Percentiles rank a stretch among this genome's conserved stretches.
These are phyloP conservation scores for Mizuhopecten yessoensis DNA, from an alignment of 1,140 invertebrate genomes.

Conservation along the genomic window DNA sequence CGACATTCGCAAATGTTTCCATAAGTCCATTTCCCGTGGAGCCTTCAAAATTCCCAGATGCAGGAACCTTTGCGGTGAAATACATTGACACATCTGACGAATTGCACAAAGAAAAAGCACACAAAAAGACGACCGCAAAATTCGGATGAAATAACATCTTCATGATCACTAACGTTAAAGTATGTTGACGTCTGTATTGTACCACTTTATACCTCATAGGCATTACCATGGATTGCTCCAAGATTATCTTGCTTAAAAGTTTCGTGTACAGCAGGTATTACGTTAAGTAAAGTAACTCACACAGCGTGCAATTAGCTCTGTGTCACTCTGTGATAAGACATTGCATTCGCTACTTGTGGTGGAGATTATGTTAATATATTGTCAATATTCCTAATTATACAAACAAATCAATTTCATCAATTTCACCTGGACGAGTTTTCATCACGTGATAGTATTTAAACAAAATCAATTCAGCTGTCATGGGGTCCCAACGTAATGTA, in stretches of 20 bases:
- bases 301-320: too few relatives aligned
- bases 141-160: neutral
- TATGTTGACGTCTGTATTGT: too few relatives aligned
- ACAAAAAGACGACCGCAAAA: neutral
- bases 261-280: too few relatives aligned
- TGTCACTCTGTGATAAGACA: too few relatives aligned
- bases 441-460: neutral
- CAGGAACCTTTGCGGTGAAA: neutral
- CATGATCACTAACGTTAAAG: neutral
- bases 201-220: too few relatives aligned
- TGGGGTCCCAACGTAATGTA: neutral
- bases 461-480: too few relatives aligned
- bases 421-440: neutral
- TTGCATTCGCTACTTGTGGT: too few relatives aligned
- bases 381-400: neutral
- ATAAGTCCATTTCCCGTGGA: neutral
- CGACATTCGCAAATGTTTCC: neutral
- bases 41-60: neutral
- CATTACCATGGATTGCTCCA: too few relatives aligned
- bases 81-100: neutral
- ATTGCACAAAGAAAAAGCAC: neutral
- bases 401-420: neutral
- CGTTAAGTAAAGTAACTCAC: too few relatives aligned
- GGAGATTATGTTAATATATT: too few relatives aligned
- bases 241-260: too few relatives aligned